phyloP scores from a whole-genome alignment of 2,113 vertebrate genomes.

The Dryoscopus gambensis region DNA sequence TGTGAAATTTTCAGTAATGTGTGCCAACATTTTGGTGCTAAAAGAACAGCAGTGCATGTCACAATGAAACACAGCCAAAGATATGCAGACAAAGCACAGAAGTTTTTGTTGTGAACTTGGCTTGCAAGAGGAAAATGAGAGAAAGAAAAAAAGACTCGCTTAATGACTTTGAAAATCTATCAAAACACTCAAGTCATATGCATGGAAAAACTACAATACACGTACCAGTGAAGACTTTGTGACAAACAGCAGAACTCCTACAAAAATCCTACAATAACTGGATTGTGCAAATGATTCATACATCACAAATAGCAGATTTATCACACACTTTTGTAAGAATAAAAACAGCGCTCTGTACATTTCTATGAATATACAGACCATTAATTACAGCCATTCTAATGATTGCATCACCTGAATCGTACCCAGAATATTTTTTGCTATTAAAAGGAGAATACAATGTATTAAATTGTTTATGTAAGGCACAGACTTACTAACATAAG shows the following conservation, averaged over 20 bases:
- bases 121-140: slow-evolving; percentile 49
- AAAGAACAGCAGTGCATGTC: slow-evolving; percentile 89
- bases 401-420: neutral
- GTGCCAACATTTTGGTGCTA: slow-evolving; percentile 87
- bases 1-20: slow-evolving; percentile 80
- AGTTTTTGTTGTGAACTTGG: slow-evolving; percentile 79
- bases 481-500: neutral
- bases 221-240: neutral
- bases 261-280: neutral
- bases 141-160: slow-evolving; percentile 28
- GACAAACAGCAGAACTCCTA: neutral
- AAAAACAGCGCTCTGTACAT: neutral
- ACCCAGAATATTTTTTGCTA: neutral
- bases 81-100: slow-evolving; percentile 82
- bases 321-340: neutral
- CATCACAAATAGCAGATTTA: neutral
- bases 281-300: neutral
- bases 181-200: neutral
- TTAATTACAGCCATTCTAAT: neutral
- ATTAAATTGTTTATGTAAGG: neutral
- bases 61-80: slow-evolving; percentile 84
- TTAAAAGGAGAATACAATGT: neutral
- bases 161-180: slow-evolving; percentile 62
- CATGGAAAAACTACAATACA: neutral
- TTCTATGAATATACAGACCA: neutral